Evolutionary conservation across 1,140 invertebrate genomes (phyloP), one percentile per base, ranked within the genome.

Genomic region (Trachymyrmex septentrionalis): DNA sequence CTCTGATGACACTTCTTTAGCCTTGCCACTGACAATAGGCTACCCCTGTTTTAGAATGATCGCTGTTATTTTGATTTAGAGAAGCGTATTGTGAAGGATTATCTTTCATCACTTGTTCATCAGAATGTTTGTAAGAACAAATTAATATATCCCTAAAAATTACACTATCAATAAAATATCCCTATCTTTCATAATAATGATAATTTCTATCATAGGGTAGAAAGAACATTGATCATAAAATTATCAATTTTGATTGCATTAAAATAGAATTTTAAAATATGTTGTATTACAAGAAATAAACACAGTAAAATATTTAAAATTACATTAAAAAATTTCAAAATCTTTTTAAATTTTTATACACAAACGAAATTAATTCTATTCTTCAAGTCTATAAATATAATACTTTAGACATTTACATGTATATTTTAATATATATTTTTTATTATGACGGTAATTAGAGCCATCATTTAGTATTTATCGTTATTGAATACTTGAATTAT

Each of bases 291-390:
- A 73, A 55, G 6, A 73, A 7, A n/a, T 55, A 10, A 10, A 71
- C 3, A 50, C 5, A 27, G 16, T 27, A 73, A 30, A 55, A 53
- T 30, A 10, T 27, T 71, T 12, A 4, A 27, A n/a, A n/a, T n/a
- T n/a, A n/a, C n/a, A n/a, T n/a, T n/a, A n/a, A n/a, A n/a, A 27
- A 72, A 73, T 73, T 0, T 55, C 19, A 9, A 73, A 30, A 73
- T 2, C 21, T 55, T 2, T n/a, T 30, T 72, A 72, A 1, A 72
- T 30, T 5, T 55, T 7, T 34, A 21, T 57, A 55, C 5, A 53
- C 12, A 55, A 75, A 21, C 3, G 7, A 57, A 55, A 34, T 55
- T 57, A 34, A 75, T 55, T 34, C 16, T 59, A 75, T 12, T 57
- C 7, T 21, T 55, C 19, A 57, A 55, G 30, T 14, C 9, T 3